Percentiles rank a stretch among this genome's conserved stretches.
Evolutionary conservation across 2,888 invertebrate genomes (phyloP).

Genomic region (Tiliacea aurago): DNA sequence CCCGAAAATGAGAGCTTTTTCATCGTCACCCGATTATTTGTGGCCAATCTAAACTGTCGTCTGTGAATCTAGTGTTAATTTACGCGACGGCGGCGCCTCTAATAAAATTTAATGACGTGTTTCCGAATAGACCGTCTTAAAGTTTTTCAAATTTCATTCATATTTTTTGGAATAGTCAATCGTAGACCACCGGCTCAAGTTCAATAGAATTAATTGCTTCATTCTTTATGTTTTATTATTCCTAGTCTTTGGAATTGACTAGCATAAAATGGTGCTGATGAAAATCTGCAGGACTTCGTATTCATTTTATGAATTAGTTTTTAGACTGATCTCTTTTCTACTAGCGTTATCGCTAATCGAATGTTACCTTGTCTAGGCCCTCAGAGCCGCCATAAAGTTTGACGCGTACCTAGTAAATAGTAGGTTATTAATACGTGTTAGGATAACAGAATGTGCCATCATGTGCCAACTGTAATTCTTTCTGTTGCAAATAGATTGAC

Average conservation of each 20-base stretch:
- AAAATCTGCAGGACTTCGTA: conserved; percentile 19
- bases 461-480: neutral
- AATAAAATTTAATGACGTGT: conserved; percentile 73
- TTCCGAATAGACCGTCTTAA: conserved; percentile 50
- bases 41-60: conserved; percentile 71
- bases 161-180: conserved; percentile 58
- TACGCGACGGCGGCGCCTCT: conserved; percentile 73
- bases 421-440: neutral
- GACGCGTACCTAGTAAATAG: neutral
- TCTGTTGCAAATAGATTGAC: neutral
- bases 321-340: conserved; percentile 23
- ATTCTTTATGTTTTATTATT: conserved; percentile 60
- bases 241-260: conserved; percentile 44
- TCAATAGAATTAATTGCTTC: conserved; percentile 57
- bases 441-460: neutral
- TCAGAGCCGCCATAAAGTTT: too few species aligned
- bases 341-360: too few species aligned
- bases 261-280: conserved; percentile 48
- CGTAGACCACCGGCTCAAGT: conserved; percentile 48
- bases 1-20: conserved; percentile 60
- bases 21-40: conserved; percentile 61
- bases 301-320: conserved; percentile 29
- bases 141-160: conserved; percentile 66
- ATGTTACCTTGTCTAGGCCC: too few species aligned
- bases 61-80: conserved; percentile 80